Percentiles rank a stretch among this genome's conserved stretches.
phyloP scores from a whole-genome alignment of 2,113 vertebrate genomes.

The Cyanoramphus novaezelandiae region DNA sequence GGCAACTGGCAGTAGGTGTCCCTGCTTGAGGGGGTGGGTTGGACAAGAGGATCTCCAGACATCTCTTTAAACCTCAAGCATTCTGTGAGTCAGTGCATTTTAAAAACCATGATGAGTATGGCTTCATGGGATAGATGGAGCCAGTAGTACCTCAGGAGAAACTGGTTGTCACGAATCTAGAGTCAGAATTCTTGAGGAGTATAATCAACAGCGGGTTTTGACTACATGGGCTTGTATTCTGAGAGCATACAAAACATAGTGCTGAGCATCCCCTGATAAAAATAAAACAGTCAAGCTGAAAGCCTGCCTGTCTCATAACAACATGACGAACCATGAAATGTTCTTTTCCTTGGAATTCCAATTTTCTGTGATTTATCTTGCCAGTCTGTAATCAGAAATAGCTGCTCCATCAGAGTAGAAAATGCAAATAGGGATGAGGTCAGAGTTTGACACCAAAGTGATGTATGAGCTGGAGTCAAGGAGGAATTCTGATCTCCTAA shows the following conservation, averaged over 20 bases:
- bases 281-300: slow-evolving; percentile 32
- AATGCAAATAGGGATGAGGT: slow-evolving; percentile 12
- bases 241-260: not conserved
- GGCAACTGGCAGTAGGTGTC: not conserved
- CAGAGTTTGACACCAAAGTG: not conserved
- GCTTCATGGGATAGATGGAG: not conserved
- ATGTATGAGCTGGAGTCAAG: not conserved
- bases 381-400: slow-evolving; percentile 23
- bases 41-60: not conserved
- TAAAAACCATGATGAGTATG: not conserved
- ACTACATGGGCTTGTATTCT: not conserved
- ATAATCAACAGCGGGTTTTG: not conserved
- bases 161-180: slow-evolving; percentile 28
- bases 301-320: not conserved
- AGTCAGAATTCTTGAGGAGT: slow-evolving; percentile 31
- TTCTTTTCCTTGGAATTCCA: slow-evolving; percentile 40
- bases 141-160: slow-evolving; percentile 34
- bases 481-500: slow-evolving; percentile 13
- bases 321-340: not conserved
- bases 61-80: not conserved
- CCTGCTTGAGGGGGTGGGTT: not conserved
- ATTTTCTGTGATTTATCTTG: slow-evolving; percentile 36
- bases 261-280: not conserved
- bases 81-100: not conserved
- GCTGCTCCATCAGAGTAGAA: not conserved